These are phyloP conservation scores for Heliconius hewitsoni DNA, from an alignment of 1,140 invertebrate species.

Conservation along the genomic window DNA sequence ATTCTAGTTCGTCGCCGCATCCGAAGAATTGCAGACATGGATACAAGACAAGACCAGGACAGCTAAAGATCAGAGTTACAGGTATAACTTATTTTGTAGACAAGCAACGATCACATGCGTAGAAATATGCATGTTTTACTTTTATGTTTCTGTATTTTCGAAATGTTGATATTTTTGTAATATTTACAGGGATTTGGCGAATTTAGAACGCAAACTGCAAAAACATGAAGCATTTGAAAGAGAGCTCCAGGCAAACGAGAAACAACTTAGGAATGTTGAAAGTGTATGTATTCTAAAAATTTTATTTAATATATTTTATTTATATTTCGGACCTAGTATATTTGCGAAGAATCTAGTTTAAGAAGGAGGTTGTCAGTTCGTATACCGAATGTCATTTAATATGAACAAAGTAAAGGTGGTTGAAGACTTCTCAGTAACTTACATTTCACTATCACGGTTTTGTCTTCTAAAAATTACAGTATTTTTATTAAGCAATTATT, in stretches of 20 bases:
- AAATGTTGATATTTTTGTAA: background rate
- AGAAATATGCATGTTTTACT: too few relatives aligned
- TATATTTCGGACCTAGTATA: too few relatives aligned
- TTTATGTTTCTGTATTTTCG: background rate
- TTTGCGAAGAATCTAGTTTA: too few relatives aligned
- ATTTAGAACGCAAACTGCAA: conserved; percentile 95
- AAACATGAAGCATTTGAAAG: conserved; percentile 99
- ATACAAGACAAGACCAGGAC: conserved; percentile 95
- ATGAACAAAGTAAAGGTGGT: too few relatives aligned
- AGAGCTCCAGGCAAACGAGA: conserved; percentile 95
- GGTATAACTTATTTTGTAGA: conserved; percentile 45
- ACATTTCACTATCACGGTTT: too few relatives aligned
- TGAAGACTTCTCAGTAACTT: too few relatives aligned
- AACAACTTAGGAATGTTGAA: conserved; percentile 91
- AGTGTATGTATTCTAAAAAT: conserved; percentile 76
- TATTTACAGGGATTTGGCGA: conserved; percentile 88
- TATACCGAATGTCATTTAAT: too few relatives aligned
- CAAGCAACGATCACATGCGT: background rate
- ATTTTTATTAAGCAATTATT: too few relatives aligned
- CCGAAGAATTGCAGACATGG: conserved; percentile 94
- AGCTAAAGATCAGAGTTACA: conserved; percentile 95
- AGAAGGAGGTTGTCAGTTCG: too few relatives aligned
- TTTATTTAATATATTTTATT: too few relatives aligned
- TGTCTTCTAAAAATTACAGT: too few relatives aligned
- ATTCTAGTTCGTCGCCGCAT: conserved; percentile 90